Percentiles rank a stretch among this genome's conserved stretches.
Evolutionary conservation across 2,888 invertebrate genomes (phyloP).

Genomic region (Criorhina ranunculi): DNA sequence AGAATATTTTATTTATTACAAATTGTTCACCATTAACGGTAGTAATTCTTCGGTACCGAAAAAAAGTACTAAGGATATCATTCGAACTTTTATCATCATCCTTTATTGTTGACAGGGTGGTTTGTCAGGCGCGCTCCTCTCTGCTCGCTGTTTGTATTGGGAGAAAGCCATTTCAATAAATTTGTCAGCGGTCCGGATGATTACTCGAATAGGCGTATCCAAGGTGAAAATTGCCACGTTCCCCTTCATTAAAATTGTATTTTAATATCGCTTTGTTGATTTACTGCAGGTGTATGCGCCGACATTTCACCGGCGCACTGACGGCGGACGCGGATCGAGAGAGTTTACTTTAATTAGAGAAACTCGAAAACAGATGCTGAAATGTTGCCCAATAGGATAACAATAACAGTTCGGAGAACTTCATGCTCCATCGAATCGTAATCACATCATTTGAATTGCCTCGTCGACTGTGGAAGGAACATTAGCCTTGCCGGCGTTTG

Average conservation of each 20-base stretch:
- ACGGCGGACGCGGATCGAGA: slow-evolving; percentile 37
- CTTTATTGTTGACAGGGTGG: slow-evolving; percentile 73
- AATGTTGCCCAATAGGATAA: slow-evolving; percentile 16
- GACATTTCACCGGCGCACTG: slow-evolving; percentile 44
- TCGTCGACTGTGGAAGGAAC: slow-evolving; percentile 24
- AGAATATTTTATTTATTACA: slow-evolving; percentile 77
- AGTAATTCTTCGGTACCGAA: slow-evolving; percentile 61
- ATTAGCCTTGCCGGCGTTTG: slow-evolving; percentile 42
- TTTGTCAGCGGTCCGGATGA: slow-evolving; percentile 72
- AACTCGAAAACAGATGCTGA: slow-evolving; percentile 51
- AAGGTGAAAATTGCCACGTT: slow-evolving; percentile 76
- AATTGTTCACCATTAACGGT: slow-evolving; percentile 76
- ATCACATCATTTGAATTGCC: slow-evolving; percentile 73
- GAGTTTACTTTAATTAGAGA: slow-evolving; percentile 53
- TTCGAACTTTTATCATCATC: slow-evolving; percentile 76
- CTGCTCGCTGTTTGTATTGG: slow-evolving; percentile 66
- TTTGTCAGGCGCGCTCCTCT: slow-evolving; percentile 31
- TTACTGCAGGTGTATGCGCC: slow-evolving; percentile 41
- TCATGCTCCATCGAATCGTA: slow-evolving; percentile 74
- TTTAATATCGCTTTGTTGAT: slow-evolving; percentile 70
- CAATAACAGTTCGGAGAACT: slow-evolving; percentile 50
- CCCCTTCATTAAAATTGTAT: slow-evolving; percentile 72
- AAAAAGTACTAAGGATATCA: slow-evolving; percentile 48
- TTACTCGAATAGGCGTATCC: slow-evolving; percentile 71
- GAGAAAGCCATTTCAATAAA: slow-evolving; percentile 75